Evolutionary conservation across 1,140 invertebrate genomes (phyloP).

Genomic region (Trialeurodes vaporariorum): DNA sequence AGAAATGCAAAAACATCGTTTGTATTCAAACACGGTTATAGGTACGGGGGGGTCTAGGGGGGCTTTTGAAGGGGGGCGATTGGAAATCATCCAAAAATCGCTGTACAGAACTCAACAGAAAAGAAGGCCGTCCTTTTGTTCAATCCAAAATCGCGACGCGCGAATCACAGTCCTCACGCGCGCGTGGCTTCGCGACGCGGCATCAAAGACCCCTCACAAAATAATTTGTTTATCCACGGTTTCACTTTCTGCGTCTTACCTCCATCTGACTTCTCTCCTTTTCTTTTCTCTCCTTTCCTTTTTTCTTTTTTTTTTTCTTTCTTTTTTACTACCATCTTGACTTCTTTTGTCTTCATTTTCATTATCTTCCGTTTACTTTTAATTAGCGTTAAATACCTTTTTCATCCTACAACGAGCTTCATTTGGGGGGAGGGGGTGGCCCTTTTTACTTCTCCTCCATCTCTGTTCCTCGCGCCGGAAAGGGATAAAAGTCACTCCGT

Average conservation of each 20-base stretch:
- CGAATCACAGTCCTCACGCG: no score
- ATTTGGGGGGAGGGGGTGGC: no score
- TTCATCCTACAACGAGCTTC: neutral
- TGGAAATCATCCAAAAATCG: neutral
- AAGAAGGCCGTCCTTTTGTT: neutral
- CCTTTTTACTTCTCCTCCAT: no score
- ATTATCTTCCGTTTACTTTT: slow-evolving; percentile 1
- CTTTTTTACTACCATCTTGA: no score
- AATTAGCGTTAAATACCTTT: slow-evolving; percentile 1
- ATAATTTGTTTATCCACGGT: neutral
- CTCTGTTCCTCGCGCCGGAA: neutral
- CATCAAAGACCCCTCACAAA: neutral
- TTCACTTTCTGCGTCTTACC: no score
- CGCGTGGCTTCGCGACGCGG: neutral
- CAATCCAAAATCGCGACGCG: no score
- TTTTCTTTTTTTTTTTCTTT: no score
- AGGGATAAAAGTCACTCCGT: neutral
- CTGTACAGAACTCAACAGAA: no score
- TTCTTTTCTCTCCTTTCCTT: neutral
- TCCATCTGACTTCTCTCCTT: neutral
- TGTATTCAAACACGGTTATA: no score
- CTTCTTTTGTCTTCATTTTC: neutral
- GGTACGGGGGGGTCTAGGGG: no score
- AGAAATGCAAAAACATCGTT: no score
- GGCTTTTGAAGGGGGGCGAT: neutral